Base-by-base conservation (phyloP, 2,888 invertebrate species). In the Diarsia mendica region DNA sequence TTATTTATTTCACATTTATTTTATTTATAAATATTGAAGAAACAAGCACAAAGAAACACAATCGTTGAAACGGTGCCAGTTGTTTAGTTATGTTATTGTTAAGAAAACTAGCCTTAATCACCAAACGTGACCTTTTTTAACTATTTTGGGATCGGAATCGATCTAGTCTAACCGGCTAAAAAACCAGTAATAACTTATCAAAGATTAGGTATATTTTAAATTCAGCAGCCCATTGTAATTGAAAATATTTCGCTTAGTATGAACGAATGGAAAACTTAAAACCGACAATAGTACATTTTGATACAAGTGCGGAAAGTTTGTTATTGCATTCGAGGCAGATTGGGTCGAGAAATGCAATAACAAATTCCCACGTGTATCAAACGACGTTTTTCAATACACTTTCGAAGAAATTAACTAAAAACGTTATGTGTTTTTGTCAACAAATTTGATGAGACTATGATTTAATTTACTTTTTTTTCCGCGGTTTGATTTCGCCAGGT, bases 191-290 rank as follows among this genome's bases (percentile, higher is more conserved):
- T 55, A 58, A 28, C 0, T 58, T 28, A 28, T 28, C 28, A 9
- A 58, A 58, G 9, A 28, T 18, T 28, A 18, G 18, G 18, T 20
- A n/a, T 0, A 4, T 23, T 33, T 33, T 48, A 13, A 53, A 58
- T 39, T 39, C 15, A 48, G 1, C 6, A 44, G 44, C 23, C 49
- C 64, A 46, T 67, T 55, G 51, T 20, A 49, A 55, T 9, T 53
- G 13, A 64, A 79, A 33, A 63, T 11, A 28, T 11, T 13, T 46
- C 39, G 33, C 39, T 78, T 63, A 63, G 23, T 66, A 72, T 53
- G 66, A 20, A 20, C n/a, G 20, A 28, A 33, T 23, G n/a, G 3
- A 49, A 18, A 20, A 49, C n/a, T 65, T 23, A 60, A 63, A 71
- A 53, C 23, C 28, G 23, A 60, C 49, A 10, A n/a, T n/a, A n/a